These are phyloP conservation scores for Muntiacus muntjak DNA, from an alignment of 2,113 vertebrate genomes.

Conservation along the genomic window DNA sequence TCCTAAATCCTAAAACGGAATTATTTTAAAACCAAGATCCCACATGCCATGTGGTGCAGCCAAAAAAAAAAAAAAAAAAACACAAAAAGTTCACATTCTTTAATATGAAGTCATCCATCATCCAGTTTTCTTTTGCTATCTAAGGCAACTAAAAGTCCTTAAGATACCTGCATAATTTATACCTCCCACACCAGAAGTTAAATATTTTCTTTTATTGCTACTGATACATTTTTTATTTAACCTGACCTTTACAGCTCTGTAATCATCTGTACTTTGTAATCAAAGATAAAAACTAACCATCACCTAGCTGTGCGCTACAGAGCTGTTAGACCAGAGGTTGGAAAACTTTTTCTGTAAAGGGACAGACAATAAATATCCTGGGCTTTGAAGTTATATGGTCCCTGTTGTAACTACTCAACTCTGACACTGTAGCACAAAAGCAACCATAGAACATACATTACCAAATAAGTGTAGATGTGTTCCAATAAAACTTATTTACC, in stretches of 20 bases:
- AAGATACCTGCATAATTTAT: background rate
- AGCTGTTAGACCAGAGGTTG: background rate
- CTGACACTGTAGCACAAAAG: background rate
- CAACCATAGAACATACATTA: background rate
- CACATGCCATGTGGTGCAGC: background rate
- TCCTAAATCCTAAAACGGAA: background rate
- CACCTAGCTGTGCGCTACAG: background rate
- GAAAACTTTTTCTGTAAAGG: background rate
- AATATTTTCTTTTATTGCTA: constrained; percentile 45
- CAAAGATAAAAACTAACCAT: constrained; percentile 54
- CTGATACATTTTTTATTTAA: constrained; percentile 31
- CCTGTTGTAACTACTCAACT: background rate
- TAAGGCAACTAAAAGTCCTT: constrained; percentile 6
- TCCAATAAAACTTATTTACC: background rate
- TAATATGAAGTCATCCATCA: constrained; percentile 4
- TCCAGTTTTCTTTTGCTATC: background rate
- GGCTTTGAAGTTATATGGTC: background rate
- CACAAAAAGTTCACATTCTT: background rate
- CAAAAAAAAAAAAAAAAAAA: background rate
- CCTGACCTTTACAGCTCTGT: constrained; percentile 30
- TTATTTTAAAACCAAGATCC: background rate
- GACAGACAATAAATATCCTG: background rate
- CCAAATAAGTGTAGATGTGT: background rate
- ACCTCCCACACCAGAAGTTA: constrained; percentile 6
- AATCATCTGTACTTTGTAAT: constrained; percentile 48